These are phyloP conservation scores for Paragorgia papillata DNA, from an alignment of 92 coral and sea anemone genomes.

Conservation along the genomic window DNA sequence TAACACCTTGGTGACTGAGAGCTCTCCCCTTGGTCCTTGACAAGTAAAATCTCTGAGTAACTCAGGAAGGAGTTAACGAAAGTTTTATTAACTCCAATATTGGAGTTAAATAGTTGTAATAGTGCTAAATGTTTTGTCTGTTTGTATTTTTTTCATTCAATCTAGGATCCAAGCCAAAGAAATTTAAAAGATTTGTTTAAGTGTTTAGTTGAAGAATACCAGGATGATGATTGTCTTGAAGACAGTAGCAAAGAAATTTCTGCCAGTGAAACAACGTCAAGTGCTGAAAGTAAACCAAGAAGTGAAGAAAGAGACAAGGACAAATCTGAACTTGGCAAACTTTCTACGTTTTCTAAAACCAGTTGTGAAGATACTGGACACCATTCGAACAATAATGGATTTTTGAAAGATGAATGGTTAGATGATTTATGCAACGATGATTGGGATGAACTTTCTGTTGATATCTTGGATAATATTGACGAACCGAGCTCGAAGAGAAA, in stretches of 20 bases:
- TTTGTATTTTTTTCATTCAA: neutral
- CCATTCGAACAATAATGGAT: neutral
- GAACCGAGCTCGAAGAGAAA: conserved; percentile 38
- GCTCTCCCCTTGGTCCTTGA: too few species aligned
- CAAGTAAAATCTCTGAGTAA: too few species aligned
- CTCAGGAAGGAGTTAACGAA: too few species aligned
- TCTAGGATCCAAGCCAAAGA: conserved; percentile 91
- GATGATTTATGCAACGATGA: conserved; percentile 24
- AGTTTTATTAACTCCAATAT: too few species aligned
- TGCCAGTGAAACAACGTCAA: neutral
- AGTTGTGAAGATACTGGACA: neutral
- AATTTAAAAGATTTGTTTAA: conserved; percentile 86
- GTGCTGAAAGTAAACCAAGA: neutral
- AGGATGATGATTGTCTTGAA: conserved; percentile 39
- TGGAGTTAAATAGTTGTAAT: too few species aligned
- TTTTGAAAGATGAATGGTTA: conserved; percentile 27
- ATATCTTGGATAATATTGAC: conserved; percentile 4
- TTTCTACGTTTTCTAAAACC: neutral
- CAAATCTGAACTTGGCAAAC: neutral
- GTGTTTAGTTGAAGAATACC: conserved; percentile 74
- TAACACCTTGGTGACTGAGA: too few species aligned
- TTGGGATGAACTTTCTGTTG: conserved; percentile 7
- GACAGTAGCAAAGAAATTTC: neutral
- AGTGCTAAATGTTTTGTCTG: too few species aligned
- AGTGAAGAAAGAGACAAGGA: neutral